These are phyloP conservation scores for Muricea muricata DNA, from an alignment of 92 coral and sea anemone genomes.

Conservation along the genomic window DNA sequence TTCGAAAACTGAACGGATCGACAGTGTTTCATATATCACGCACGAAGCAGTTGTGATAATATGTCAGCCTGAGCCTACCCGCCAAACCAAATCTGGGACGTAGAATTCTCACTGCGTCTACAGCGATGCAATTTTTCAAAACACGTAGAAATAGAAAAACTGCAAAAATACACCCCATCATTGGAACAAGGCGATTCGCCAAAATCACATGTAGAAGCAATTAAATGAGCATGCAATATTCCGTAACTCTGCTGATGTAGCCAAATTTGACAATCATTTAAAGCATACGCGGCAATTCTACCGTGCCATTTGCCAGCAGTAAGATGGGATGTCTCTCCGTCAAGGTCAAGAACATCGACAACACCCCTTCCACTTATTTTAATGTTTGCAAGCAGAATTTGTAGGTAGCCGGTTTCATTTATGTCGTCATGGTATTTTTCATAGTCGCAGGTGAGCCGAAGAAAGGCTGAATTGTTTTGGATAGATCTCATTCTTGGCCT, in stretches of 20 bases:
- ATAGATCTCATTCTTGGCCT: not conserved
- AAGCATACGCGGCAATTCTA: not conserved
- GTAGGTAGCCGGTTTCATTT: not conserved
- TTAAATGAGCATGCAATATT: not conserved
- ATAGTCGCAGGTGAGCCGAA: not conserved
- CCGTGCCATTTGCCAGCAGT: not conserved
- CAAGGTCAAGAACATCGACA: not conserved
- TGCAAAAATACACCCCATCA: not conserved
- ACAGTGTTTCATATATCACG: too few relatives aligned
- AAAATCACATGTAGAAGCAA: not conserved
- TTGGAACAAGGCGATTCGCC: not conserved
- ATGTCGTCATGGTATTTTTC: not conserved
- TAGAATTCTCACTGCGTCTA: not conserved
- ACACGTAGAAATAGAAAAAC: not conserved
- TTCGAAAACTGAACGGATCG: too few relatives aligned
- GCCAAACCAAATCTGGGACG: slow-evolving; percentile 13
- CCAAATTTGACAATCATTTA: not conserved
- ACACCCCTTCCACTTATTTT: not conserved
- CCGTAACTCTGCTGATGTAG: not conserved
- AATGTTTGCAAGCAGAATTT: not conserved
- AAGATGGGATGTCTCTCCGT: not conserved
- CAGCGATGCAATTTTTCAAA: not conserved
- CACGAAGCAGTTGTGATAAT: too few relatives aligned
- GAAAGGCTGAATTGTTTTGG: not conserved
- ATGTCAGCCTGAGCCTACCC: too few relatives aligned